phyloP scores from a whole-genome alignment of 2,797 vertebrate genomes.

The Gobio occitaniae region DNA sequence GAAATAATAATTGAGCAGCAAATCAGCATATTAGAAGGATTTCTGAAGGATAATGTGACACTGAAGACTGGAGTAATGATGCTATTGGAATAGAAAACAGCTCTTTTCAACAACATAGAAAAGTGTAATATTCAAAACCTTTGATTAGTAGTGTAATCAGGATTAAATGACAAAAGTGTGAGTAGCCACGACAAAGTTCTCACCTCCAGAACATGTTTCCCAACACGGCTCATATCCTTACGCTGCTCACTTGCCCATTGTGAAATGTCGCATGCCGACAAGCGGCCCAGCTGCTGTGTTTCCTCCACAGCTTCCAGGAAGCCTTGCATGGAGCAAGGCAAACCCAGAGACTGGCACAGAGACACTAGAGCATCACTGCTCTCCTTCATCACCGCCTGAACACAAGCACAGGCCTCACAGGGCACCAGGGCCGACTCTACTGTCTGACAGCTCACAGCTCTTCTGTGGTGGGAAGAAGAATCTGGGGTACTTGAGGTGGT shows the following conservation, averaged over 20 bases:
- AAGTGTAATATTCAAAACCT: not conserved
- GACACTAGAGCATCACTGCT: conserved; percentile 79
- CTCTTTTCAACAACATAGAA: not conserved
- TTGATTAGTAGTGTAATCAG: not conserved
- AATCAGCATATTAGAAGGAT: not conserved
- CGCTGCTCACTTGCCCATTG: conserved; percentile 88
- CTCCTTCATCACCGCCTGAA: conserved; percentile 80
- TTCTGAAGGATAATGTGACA: not conserved
- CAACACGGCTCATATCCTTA: conserved; percentile 83
- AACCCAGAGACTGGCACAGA: conserved; percentile 85
- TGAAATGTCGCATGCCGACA: conserved; percentile 81
- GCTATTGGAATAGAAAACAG: not conserved
- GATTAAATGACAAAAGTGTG: not conserved
- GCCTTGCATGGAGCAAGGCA: conserved; percentile 86
- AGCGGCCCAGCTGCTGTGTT: conserved; percentile 68
- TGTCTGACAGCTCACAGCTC: conserved; percentile 76
- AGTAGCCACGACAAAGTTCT: not conserved
- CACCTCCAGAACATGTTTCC: conserved; percentile 79
- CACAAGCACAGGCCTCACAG: conserved; percentile 79
- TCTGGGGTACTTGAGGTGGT: not conserved
- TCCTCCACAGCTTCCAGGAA: conserved; percentile 79
- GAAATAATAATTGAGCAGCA: not conserved
- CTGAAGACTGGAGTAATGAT: not conserved
- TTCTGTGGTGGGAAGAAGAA: not conserved
- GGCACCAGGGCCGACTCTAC: conserved; percentile 71